These are phyloP conservation scores for Oenanthe melanoleuca DNA, from an alignment of 2,113 vertebrate species.

Conservation along the genomic window DNA sequence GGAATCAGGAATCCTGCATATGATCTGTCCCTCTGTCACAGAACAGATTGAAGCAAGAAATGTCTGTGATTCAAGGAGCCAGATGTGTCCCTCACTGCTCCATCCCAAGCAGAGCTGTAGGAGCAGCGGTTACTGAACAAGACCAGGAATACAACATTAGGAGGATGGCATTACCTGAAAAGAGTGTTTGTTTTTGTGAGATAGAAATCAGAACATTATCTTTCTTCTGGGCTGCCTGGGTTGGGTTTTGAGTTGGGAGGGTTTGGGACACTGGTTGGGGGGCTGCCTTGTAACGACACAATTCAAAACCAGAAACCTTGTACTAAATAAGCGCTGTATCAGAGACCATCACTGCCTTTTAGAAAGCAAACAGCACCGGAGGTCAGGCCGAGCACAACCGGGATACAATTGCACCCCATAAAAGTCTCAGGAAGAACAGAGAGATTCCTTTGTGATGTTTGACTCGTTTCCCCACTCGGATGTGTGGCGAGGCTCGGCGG, in stretches of 20 bases:
- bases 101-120: neutral
- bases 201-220: neutral
- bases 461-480: neutral
- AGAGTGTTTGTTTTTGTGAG: neutral
- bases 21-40: neutral
- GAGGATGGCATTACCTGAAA: neutral
- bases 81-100: neutral
- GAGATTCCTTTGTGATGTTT: neutral
- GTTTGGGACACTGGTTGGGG: neutral
- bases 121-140: neutral
- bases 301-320: neutral
- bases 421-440: neutral
- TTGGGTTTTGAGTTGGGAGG: neutral
- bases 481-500: accelerated
- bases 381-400: neutral
- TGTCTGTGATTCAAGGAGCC: accelerated
- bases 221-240: neutral
- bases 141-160: neutral
- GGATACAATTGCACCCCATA: neutral
- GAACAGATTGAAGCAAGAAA: accelerated
- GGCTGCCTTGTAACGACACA: accelerated
- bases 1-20: neutral
- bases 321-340: neutral
- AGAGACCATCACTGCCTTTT: neutral
- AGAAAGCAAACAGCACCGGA: neutral